Percentiles rank a stretch among this genome's conserved stretches.
These are phyloP conservation scores for Nycticryphes semicollaris DNA, from an alignment of 2,113 vertebrate species.

Conservation along the genomic window DNA sequence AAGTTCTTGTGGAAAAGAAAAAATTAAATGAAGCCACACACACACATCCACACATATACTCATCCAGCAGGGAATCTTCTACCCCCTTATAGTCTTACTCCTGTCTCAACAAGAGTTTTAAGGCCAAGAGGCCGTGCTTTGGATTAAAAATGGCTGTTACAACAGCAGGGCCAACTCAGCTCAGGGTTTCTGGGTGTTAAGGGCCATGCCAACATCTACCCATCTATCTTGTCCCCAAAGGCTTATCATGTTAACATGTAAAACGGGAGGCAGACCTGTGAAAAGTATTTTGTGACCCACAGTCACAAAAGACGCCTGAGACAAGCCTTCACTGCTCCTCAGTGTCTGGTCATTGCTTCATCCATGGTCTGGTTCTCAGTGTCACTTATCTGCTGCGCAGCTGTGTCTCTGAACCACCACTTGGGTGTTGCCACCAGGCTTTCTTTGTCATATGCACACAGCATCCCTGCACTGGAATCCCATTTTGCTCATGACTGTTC, in stretches of 20 bases:
- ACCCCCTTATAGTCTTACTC: neutral
- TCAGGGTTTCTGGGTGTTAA: neutral
- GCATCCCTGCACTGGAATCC: neutral
- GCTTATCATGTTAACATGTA: neutral
- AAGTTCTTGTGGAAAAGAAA: conserved; percentile 50
- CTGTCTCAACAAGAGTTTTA: neutral
- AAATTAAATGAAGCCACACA: neutral
- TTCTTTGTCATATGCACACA: rapidly evolving
- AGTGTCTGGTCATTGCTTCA: neutral
- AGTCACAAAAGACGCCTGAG: neutral
- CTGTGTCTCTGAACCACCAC: neutral
- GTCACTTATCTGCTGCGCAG: neutral
- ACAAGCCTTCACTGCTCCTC: neutral
- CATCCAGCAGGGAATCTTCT: neutral
- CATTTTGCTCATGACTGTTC: neutral
- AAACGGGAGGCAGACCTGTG: neutral
- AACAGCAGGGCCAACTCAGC: neutral
- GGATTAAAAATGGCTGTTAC: neutral
- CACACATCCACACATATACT: neutral
- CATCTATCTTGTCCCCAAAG: neutral
- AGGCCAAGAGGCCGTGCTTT: neutral
- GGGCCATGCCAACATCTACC: neutral
- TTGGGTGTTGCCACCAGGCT: no score
- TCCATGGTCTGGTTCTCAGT: neutral
- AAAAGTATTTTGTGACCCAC: neutral